These are phyloP conservation scores for Menidia menidia DNA, from an alignment of 2,797 vertebrate genomes.

Conservation along the genomic window DNA sequence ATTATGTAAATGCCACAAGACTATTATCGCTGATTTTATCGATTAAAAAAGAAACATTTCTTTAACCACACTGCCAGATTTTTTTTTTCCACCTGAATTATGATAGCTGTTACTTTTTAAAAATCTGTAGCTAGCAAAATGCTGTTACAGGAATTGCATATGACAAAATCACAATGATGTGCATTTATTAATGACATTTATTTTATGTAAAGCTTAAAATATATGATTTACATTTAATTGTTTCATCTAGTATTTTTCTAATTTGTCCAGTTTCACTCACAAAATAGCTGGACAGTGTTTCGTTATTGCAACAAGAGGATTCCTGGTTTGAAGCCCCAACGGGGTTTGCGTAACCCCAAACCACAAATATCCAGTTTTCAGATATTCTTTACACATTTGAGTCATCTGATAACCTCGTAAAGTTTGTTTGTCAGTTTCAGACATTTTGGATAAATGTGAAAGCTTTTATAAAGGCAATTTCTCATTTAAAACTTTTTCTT, in stretches of 20 bases:
- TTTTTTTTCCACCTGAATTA: background rate
- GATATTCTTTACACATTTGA: background rate
- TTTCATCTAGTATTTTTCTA: too few species aligned
- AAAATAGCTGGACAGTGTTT: too few species aligned
- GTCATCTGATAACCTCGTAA: background rate
- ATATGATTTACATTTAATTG: too few species aligned
- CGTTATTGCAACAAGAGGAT: too few species aligned
- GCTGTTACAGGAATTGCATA: background rate
- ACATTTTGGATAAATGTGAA: conserved; percentile 4
- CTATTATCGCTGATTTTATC: conserved; percentile 36
- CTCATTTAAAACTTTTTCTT: conserved; percentile 4
- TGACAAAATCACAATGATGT: background rate
- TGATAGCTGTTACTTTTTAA: conserved; percentile 5
- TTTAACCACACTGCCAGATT: conserved; percentile 14
- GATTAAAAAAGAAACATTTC: conserved; percentile 3
- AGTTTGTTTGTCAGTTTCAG: conserved; percentile 8
- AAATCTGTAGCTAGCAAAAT: conserved; percentile 16
- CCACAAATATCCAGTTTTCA: background rate
- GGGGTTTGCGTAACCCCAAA: too few species aligned
- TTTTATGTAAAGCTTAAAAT: too few species aligned
- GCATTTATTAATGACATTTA: background rate
- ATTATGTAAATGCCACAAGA: conserved; percentile 8
- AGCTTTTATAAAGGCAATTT: background rate
- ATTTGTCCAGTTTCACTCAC: too few species aligned
- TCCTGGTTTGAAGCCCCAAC: too few species aligned